A percentile compares a stretch with the other conserved stretches of the same genome.
Conservation (phyloP, 2,113 vertebrate species). For the Aramus guarauna region DNA sequence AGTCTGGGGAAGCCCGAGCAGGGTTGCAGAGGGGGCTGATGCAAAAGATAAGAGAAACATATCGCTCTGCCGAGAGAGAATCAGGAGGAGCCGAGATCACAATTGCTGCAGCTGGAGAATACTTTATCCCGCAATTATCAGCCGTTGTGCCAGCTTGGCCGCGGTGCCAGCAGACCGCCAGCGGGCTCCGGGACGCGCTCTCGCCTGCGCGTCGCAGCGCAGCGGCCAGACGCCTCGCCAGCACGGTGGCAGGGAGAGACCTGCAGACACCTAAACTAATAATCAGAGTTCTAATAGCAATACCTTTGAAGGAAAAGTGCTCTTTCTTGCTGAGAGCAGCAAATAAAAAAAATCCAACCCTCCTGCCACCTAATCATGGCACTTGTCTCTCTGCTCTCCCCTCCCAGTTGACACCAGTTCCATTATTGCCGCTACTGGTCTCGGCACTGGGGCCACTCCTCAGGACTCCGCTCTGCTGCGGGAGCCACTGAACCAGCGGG, state of each 20-base stretch:
- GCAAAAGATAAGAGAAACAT: fast-evolving
- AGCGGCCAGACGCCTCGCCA: background rate
- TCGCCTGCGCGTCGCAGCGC: fast-evolving
- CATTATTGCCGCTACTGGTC: too few species aligned
- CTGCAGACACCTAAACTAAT: background rate
- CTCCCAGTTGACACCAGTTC: background rate
- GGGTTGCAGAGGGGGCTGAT: background rate
- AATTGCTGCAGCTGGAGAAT: background rate
- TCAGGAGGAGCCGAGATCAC: background rate
- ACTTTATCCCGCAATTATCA: background rate
- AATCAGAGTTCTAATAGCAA: fast-evolving
- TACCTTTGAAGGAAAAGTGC: background rate
- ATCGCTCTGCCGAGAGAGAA: background rate
- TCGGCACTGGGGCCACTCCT: fast-evolving
- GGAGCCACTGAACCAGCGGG: fast-evolving
- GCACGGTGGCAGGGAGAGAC: background rate
- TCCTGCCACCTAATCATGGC: background rate
- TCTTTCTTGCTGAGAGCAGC: background rate
- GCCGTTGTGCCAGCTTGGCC: fast-evolving
- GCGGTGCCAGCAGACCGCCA: background rate
- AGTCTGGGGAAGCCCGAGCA: too few species aligned
- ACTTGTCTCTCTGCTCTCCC: background rate
- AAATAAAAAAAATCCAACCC: background rate
- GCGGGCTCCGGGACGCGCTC: background rate
- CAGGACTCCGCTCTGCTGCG: background rate